Evolutionary conservation across 2,113 vertebrate genomes (phyloP).

Genomic region (Garra rufa): DNA sequence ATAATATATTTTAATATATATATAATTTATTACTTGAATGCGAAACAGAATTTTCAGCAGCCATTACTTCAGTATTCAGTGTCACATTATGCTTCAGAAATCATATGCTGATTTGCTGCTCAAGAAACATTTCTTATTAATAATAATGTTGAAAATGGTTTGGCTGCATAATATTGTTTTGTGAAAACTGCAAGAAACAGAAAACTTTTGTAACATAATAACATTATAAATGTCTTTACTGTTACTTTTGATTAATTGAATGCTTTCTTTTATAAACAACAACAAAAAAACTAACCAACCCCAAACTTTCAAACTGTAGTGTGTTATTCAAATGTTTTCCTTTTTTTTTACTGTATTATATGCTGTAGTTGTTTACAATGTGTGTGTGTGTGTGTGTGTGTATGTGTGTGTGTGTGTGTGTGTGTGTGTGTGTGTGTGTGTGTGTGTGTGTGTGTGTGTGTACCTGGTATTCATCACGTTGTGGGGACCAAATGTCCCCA

Average conservation of each 20-base stretch:
- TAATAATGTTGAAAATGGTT: not conserved
- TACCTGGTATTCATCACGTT: no score
- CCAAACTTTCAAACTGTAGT: no score
- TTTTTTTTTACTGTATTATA: no score
- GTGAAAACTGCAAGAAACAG: no score
- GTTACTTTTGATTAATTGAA: not conserved
- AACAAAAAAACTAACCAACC: not conserved
- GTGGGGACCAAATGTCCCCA: no score
- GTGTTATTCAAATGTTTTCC: no score
- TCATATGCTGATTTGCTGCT: not conserved
- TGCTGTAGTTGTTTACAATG: no score
- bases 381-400: no score
- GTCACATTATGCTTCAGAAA: not conserved
- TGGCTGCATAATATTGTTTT: no score
- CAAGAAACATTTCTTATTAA: not conserved
- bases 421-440: no score
- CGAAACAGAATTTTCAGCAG: not conserved
- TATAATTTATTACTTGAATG: not conserved
- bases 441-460: no score
- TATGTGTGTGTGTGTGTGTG: no score
- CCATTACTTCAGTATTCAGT: not conserved
- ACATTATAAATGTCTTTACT: not conserved
- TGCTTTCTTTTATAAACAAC: not conserved
- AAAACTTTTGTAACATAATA: not conserved
- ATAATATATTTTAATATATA: not conserved